Base-by-base conservation (phyloP, 2,888 invertebrate species). In the Andrena hattorfiana region DNA sequence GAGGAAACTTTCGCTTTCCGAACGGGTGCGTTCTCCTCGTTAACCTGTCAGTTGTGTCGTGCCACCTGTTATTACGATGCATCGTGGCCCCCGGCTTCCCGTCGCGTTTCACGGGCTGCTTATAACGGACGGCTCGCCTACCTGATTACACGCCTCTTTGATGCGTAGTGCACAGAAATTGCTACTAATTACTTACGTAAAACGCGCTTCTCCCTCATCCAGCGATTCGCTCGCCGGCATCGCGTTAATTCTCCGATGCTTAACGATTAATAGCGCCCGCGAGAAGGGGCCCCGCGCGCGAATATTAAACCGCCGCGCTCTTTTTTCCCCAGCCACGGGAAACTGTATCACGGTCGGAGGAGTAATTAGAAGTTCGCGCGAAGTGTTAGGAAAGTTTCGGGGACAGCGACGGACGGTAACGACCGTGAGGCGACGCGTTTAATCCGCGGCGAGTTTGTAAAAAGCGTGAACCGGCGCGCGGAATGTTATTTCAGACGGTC, bases 51-150 rank as follows among this genome's bases (percentile, higher is more conserved):
- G 63, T 72, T 62, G 69, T 13, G 32, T 51, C 64, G 78, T 76
- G 54, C 48, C 84, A 85, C 81, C 77, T 87, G 83, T 85, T 81
- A 87, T 86, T 86, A 78, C 77, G 84, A 81, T 76, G 78, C 56
- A 82, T 72, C 54, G 75, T 64, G 49, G n/a, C 20, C 54, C 42
- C 54, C 48, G 62, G 67, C 67, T 64, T 66, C 30, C 62, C 86
- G 70, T 77, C 60, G 72, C 63, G 20, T 69, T 80, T 82, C 70
- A 54, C 59, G 70, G 42, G 42, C 48, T 49, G 71, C 69, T 69
- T 67, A 69, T 16, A 70, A 69, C 81, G 73, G 70, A 80, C 84
- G 75, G 69, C 74, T 80, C 77, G 76, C 35, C 77, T 63, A 68
- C 77, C 76, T 71, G 86, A 86, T 86, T 80, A 67, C 70, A 72